Evolutionary conservation across 2,113 vertebrate genomes (phyloP).

Genomic region (Larimichthys polyactis): DNA sequence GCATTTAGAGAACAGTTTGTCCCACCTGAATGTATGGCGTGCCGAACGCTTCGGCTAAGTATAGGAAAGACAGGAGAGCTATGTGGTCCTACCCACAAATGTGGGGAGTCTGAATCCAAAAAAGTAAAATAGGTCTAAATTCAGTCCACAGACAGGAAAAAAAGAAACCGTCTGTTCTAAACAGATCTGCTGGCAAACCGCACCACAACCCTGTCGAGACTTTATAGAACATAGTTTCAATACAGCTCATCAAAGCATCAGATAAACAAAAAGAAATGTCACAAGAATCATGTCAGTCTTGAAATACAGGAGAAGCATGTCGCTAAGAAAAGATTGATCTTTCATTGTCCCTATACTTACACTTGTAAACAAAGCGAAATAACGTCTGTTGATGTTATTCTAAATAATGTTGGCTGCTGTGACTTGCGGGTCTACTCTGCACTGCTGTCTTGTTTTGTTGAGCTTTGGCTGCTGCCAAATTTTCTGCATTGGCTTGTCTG

Average conservation of each 20-base stretch:
- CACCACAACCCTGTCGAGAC: conserved; percentile 13
- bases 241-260: neutral
- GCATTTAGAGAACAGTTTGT: neutral
- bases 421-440: conserved; percentile 3
- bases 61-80: conserved; percentile 12
- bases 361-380: conserved; percentile 11
- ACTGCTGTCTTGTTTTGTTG: neutral
- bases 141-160: conserved; percentile 12
- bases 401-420: conserved; percentile 4
- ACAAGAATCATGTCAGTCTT: conserved; percentile 4
- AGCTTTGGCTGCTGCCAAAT: conserved; percentile 7
- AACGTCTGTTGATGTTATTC: neutral
- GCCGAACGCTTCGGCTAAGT: neutral
- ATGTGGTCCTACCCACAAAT: neutral
- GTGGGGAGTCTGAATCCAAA: conserved; percentile 8
- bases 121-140: conserved; percentile 4
- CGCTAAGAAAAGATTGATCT: neutral
- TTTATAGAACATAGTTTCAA: neutral
- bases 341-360: neutral
- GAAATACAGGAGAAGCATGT: conserved; percentile 5
- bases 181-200: neutral
- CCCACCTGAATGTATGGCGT: neutral
- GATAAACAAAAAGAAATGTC: conserved; percentile 2
- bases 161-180: conserved; percentile 7
- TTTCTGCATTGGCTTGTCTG: conserved; percentile 5